phyloP scores from a whole-genome alignment of 23 tunicate genomes.

The Phallusia fumigata region DNA sequence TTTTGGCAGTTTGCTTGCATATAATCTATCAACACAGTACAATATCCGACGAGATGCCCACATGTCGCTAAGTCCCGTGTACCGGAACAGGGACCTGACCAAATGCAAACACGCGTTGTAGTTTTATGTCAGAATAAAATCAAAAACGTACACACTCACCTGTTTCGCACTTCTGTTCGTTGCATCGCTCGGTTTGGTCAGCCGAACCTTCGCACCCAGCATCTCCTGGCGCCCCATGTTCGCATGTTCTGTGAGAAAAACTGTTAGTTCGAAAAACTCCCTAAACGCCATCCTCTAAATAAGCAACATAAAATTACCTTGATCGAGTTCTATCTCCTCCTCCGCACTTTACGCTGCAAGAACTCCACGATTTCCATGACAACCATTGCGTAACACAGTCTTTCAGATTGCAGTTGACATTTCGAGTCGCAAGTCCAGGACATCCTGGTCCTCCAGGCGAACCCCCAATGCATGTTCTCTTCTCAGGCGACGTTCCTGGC shows the following conservation, averaged over 20 bases:
- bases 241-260: constrained; percentile 18
- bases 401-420: not conserved
- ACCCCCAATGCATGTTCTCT: constrained; percentile 33
- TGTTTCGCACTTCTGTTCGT: not conserved
- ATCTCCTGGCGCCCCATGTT: constrained; percentile 30
- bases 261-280: not conserved
- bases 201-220: constrained; percentile 26
- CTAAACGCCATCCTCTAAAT: not conserved
- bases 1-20: not conserved
- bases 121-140: too few species aligned
- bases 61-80: not conserved
- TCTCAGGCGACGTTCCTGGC: constrained; percentile 8
- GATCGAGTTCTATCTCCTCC: constrained; percentile 16
- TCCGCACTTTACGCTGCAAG: constrained; percentile 27
- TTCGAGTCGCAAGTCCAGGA: constrained; percentile 3
- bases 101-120: not conserved
- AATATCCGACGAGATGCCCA: not conserved
- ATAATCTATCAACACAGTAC: not conserved
- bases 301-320: constrained; percentile 14
- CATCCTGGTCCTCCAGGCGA: constrained; percentile 42
- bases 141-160: not conserved
- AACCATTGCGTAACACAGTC: constrained; percentile 29
- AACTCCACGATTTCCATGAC: constrained; percentile 30
- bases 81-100: constrained; percentile 7
- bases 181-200: constrained; percentile 16